Evolutionary conservation across 1,140 invertebrate genomes (phyloP).

Genomic region (Paralvinella palmiformis): DNA sequence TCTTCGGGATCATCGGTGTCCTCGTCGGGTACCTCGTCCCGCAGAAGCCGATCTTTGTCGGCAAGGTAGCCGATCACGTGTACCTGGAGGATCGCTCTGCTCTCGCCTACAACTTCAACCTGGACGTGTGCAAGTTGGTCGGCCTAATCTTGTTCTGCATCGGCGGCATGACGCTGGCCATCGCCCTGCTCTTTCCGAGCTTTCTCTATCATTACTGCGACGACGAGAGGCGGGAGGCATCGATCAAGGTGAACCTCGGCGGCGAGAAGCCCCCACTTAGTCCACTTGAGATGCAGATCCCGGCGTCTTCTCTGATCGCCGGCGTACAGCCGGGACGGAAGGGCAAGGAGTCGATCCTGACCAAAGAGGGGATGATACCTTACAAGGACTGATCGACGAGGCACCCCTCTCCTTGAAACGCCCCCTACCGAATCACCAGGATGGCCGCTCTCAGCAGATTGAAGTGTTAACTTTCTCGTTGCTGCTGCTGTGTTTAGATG

Average conservation of each 20-base stretch:
- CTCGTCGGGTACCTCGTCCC: conserved; percentile 55
- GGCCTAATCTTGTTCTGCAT: conserved; percentile 54
- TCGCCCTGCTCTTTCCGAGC: conserved; percentile 52
- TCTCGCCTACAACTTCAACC: conserved; percentile 52
- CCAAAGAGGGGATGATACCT: neutral
- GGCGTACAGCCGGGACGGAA: conserved; percentile 38
- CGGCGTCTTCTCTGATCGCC: conserved; percentile 36
- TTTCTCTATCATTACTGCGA: conserved; percentile 50
- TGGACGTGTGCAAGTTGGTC: conserved; percentile 54
- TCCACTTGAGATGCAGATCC: conserved; percentile 17
- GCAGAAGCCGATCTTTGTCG: conserved; percentile 48
- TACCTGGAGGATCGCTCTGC: conserved; percentile 52
- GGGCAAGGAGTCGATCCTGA: neutral
- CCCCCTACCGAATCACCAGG: neutral
- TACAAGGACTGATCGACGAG: neutral
- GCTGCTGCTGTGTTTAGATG: no score
- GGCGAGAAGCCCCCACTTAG: conserved; percentile 25
- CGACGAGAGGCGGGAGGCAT: conserved; percentile 24
- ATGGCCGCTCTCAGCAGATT: no score
- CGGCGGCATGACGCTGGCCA: conserved; percentile 53
- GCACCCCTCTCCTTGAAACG: neutral
- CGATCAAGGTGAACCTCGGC: conserved; percentile 22
- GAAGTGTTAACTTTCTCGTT: no score
- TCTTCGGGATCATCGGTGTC: conserved; percentile 52
- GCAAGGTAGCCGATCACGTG: conserved; percentile 42